phyloP scores from a whole-genome alignment of 2,113 vertebrate genomes.

The Crypturellus undulatus region DNA sequence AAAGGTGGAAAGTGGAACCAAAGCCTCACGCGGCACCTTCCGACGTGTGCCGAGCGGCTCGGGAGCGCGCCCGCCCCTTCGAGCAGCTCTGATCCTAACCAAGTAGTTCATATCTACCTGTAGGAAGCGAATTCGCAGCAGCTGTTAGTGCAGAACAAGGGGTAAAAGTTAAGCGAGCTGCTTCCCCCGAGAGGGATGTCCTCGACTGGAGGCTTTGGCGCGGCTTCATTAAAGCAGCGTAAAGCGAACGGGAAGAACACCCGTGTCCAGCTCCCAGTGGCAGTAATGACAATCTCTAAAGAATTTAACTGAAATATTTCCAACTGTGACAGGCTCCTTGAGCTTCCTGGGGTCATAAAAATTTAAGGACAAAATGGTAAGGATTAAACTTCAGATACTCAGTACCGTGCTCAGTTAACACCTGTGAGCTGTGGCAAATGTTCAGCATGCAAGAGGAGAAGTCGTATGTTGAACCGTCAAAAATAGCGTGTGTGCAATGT shows the following conservation, averaged over 20 bases:
- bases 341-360: neutral
- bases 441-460: neutral
- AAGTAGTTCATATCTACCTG: neutral
- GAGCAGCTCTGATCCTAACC: neutral
- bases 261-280: neutral
- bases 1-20: too few species aligned
- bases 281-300: neutral
- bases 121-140: neutral
- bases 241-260: neutral
- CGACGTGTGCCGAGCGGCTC: neutral
- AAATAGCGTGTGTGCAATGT: rapidly evolving
- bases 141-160: neutral
- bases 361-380: neutral
- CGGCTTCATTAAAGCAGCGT: neutral
- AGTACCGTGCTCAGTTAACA: neutral
- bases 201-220: too few species aligned
- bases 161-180: neutral
- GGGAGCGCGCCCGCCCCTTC: too few species aligned
- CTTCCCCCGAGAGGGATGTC: neutral
- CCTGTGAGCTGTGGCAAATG: neutral
- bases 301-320: neutral
- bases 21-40: too few species aligned
- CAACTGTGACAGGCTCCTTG: neutral
- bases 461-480: neutral
- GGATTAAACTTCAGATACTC: neutral